Conservation (phyloP, 2,888 invertebrate species). For the Willowsia nigromaculata region DNA sequence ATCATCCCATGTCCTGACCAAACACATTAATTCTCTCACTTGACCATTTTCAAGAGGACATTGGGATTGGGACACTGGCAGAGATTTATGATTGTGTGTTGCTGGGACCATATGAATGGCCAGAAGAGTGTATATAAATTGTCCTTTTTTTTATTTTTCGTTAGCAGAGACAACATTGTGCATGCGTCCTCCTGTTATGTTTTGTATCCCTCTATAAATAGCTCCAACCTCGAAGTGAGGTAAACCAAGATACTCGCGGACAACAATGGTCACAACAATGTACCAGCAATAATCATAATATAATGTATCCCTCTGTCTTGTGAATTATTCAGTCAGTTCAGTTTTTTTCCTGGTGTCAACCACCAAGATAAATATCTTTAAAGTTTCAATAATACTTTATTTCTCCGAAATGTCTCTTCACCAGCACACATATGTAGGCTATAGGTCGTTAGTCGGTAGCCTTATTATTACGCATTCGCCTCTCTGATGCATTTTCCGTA, state of each 20-base stretch:
- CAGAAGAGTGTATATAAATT: not conserved
- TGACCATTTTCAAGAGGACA: conserved; percentile 48
- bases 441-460: conserved; percentile 64
- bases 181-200: not conserved
- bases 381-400: conserved; percentile 37
- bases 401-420: not conserved
- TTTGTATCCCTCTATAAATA: conserved; percentile 26
- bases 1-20: conserved; percentile 38
- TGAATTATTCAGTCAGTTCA: not conserved
- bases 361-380: conserved; percentile 58
- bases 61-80: conserved; percentile 60
- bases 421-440: not conserved
- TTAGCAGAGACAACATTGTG: not conserved
- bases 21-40: conserved; percentile 59
- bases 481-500: conserved; percentile 6
- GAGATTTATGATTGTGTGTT: conserved; percentile 67
- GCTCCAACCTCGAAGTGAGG: conserved; percentile 1
- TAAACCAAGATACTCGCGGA: not conserved
- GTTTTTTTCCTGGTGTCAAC: conserved; percentile 46
- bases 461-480: conserved; percentile 46
- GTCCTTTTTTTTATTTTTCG: not conserved
- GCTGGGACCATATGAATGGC: conserved; percentile 16
- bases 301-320: not conserved
- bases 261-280: conserved; percentile 43
- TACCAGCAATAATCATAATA: not conserved